Evolutionary conservation across 2,888 invertebrate genomes (phyloP).

Genomic region (Elysia crispata): DNA sequence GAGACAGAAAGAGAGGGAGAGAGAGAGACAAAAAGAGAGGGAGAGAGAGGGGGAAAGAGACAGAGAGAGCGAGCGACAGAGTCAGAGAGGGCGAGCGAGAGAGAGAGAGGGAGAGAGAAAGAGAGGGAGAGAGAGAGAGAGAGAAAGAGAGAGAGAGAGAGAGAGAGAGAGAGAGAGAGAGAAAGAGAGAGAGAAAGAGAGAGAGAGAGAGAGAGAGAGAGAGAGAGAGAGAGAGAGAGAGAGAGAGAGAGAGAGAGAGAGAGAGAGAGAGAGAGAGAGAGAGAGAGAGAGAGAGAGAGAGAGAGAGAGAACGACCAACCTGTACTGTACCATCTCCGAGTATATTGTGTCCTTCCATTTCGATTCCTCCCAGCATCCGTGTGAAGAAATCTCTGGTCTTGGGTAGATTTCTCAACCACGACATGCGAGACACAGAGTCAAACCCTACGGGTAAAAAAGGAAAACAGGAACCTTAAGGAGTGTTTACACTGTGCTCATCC

Average conservation of each 20-base stretch:
- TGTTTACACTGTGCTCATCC: too few species aligned
- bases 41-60: too few species aligned
- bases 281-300: conserved; percentile 9
- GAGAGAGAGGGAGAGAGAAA: too few species aligned
- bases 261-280: conserved; percentile 1
- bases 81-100: too few species aligned
- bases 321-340: conserved; percentile 77
- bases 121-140: too few species aligned
- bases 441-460: conserved; percentile 76
- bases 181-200: background rate
- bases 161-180: background rate
- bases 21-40: too few species aligned
- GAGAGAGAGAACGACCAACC: background rate
- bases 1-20: too few species aligned
- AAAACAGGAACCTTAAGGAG: too few species aligned
- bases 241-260: conserved; percentile 15
- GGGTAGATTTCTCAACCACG: conserved; percentile 77
- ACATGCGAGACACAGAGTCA: conserved; percentile 91
- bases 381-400: conserved; percentile 70
- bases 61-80: too few species aligned
- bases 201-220: conserved; percentile 1
- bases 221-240: conserved; percentile 2
- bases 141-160: too few species aligned
- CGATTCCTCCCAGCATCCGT: conserved; percentile 63
- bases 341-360: conserved; percentile 81